Conservation (phyloP, 1,140 invertebrate species). For the Galendromus occidentalis region DNA sequence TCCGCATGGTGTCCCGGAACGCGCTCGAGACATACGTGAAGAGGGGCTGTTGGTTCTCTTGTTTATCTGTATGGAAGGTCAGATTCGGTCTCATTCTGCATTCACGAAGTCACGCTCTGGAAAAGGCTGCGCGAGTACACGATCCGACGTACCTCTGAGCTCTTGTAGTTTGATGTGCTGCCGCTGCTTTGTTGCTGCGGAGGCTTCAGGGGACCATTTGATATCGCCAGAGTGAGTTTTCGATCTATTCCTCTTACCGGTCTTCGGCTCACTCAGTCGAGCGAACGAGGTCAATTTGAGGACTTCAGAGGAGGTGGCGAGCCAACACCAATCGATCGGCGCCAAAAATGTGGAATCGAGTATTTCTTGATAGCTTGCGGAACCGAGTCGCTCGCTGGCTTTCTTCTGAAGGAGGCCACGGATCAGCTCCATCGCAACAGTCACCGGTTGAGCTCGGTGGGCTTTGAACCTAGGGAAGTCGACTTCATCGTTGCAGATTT, state of each 20-base stretch:
- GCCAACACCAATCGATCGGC: neutral
- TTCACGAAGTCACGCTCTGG: neutral
- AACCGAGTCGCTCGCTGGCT: neutral
- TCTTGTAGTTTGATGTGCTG: neutral
- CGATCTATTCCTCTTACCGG: neutral
- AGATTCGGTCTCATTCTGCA: neutral
- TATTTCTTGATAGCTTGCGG: neutral
- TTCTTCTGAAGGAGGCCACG: neutral
- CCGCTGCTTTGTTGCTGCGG: neutral
- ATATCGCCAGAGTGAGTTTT: neutral
- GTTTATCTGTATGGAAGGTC: neutral
- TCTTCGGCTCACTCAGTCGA: neutral
- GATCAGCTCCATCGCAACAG: neutral
- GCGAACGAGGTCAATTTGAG: neutral
- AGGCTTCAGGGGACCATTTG: neutral
- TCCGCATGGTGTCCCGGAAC: neutral
- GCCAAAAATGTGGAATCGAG: neutral
- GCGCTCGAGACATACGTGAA: neutral
- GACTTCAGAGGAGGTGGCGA: neutral
- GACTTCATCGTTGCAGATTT: conserved; percentile 4
- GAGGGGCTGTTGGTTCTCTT: neutral
- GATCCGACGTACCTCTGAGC: neutral
- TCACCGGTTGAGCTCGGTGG: neutral
- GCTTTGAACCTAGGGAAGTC: neutral
- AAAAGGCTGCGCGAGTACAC: neutral